These are phyloP conservation scores for Ooceraea biroi DNA, from an alignment of 1,140 invertebrate genomes.

Conservation along the genomic window DNA sequence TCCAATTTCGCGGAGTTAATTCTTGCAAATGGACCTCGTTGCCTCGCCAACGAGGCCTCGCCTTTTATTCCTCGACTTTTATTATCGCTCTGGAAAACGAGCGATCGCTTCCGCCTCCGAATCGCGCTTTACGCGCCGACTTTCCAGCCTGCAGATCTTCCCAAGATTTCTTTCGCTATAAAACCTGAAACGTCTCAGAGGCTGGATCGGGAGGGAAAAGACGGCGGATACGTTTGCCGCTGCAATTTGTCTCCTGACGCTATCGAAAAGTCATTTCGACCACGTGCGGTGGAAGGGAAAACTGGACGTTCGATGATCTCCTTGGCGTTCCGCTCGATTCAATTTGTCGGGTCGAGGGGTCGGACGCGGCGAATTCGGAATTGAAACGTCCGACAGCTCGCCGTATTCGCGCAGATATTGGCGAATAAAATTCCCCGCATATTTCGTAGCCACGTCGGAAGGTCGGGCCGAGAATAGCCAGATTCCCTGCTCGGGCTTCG, in stretches of 20 bases:
- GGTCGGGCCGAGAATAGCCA: slow-evolving; percentile 64
- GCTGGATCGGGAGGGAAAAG: background rate
- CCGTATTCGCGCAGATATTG: slow-evolving; percentile 69
- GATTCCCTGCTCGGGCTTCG: background rate
- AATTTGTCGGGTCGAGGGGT: slow-evolving; percentile 71
- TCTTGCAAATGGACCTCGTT: slow-evolving; percentile 56
- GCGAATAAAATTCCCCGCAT: slow-evolving; percentile 82
- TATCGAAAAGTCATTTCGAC: slow-evolving; percentile 11
- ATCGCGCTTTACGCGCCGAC: background rate
- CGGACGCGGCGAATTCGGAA: slow-evolving; percentile 64
- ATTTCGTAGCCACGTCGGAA: slow-evolving; percentile 70
- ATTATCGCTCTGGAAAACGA: slow-evolving; percentile 4
- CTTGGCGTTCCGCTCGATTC: slow-evolving; percentile 66
- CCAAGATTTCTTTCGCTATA: background rate
- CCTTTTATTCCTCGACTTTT: slow-evolving; percentile 30
- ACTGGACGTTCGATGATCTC: slow-evolving; percentile 17
- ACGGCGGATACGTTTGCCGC: background rate
- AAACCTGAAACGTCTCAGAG: background rate
- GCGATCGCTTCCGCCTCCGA: slow-evolving; percentile 20
- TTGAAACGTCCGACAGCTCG: slow-evolving; percentile 78
- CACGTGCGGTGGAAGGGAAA: background rate
- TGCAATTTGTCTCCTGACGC: slow-evolving; percentile 30
- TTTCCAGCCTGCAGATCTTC: background rate
- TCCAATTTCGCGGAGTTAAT: slow-evolving; percentile 70
- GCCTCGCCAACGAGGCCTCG: slow-evolving; percentile 34